Conservation (phyloP, 2,797 vertebrate genomes). For the Oryzias dopingdopingensis region DNA sequence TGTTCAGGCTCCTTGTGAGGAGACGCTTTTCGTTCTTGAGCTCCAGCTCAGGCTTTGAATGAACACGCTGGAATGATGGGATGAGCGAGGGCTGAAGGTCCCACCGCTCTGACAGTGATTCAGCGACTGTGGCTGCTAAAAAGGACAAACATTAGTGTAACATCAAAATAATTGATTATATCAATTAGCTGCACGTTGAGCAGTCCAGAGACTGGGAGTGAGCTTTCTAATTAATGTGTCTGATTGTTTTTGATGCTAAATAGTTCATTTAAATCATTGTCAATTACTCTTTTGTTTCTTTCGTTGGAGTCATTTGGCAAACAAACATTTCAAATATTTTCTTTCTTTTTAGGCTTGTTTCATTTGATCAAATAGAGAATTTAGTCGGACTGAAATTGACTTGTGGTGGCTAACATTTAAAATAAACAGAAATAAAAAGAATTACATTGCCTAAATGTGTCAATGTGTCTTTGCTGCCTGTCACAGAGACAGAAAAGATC, state of each 20-base stretch:
- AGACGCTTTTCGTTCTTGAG: constrained; percentile 7
- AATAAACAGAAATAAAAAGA: neutral
- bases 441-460: neutral
- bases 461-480: neutral
- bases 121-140: constrained; percentile 27
- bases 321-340: neutral
- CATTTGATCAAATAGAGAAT: neutral
- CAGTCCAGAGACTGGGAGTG: constrained; percentile 16
- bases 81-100: neutral
- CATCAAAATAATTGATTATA: constrained; percentile 51
- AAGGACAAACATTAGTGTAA: constrained; percentile 47
- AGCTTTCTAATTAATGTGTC: constrained; percentile 41
- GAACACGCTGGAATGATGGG: neutral
- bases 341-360: neutral
- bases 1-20: too few relatives aligned
- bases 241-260: constrained; percentile 31
- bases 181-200: constrained; percentile 32
- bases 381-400: too few relatives aligned
- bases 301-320: neutral
- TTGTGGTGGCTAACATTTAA: too few relatives aligned
- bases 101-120: constrained; percentile 29
- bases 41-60: neutral
- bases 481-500: neutral
- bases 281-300: constrained; percentile 1
- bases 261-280: constrained; percentile 25